A percentile compares a stretch with the other conserved stretches of the same genome.
Conservation (phyloP, 2,888 invertebrate genomes). For the Boloria euphrosyne region DNA sequence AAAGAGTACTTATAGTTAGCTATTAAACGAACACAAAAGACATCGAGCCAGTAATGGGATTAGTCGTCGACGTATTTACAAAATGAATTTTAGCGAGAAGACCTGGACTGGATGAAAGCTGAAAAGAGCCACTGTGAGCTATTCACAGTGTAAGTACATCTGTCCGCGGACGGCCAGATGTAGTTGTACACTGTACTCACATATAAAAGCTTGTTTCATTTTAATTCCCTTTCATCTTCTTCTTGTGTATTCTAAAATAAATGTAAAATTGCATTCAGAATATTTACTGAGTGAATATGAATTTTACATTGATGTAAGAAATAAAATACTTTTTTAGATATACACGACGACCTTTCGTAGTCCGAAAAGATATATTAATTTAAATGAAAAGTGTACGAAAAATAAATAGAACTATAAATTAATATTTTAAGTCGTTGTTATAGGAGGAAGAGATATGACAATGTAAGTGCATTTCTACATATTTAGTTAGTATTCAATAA, state of each 20-base stretch:
- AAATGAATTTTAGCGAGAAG: slow-evolving; percentile 8
- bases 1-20: no score
- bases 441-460: no score
- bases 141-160: slow-evolving; percentile 2
- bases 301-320: slow-evolving; percentile 4
- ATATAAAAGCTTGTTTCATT: slow-evolving; percentile 3
- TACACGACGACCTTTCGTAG: no score
- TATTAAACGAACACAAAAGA: background rate
- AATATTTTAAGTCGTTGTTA: no score
- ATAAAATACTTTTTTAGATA: no score
- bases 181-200: background rate
- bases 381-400: no score
- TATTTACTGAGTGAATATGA: background rate
- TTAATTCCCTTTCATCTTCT: slow-evolving; percentile 1
- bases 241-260: slow-evolving; percentile 3
- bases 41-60: slow-evolving; percentile 11
- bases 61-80: slow-evolving; percentile 5
- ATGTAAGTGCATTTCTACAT: no score
- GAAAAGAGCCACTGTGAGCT: slow-evolving; percentile 11
- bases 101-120: background rate
- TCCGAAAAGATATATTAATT: no score
- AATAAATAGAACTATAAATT: no score
- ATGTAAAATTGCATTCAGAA: slow-evolving; percentile 6
- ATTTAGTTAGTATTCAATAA: no score
- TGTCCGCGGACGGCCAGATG: background rate